phyloP scores from a whole-genome alignment of 92 coral and sea anemone species.

The Epizoanthus illoricatus region DNA sequence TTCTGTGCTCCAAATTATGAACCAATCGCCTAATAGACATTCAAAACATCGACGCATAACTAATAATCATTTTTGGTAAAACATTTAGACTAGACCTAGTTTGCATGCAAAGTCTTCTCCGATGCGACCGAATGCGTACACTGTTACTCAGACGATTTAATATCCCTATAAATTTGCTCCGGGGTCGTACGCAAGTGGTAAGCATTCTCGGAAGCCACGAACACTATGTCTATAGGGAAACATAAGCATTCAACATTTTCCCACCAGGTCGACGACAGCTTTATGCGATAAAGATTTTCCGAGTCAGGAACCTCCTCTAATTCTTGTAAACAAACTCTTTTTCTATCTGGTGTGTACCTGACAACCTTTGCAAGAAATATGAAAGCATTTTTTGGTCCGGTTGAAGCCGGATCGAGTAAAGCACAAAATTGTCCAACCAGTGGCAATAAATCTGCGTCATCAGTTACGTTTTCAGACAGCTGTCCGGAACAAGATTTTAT shows the following conservation, averaged over 20 bases:
- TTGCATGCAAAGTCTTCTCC: constrained; percentile 20
- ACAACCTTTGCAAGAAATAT: constrained; percentile 14
- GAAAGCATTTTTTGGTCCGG: constrained; percentile 21
- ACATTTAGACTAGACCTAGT: constrained; percentile 19
- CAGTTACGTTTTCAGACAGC: background rate
- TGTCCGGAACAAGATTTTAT: background rate
- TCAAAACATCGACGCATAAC: background rate
- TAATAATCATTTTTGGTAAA: constrained; percentile 16
- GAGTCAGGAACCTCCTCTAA: constrained; percentile 34
- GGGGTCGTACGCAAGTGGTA: constrained; percentile 26
- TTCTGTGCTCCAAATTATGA: too few species aligned
- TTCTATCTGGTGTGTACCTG: constrained; percentile 30
- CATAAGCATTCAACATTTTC: constrained; percentile 26
- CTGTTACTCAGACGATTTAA: constrained; percentile 7
- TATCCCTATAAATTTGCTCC: constrained; percentile 18
- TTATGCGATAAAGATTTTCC: constrained; percentile 18
- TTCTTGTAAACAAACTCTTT: constrained; percentile 23
- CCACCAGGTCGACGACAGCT: constrained; percentile 29
- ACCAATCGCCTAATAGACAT: too few species aligned
- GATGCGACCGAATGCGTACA: constrained; percentile 24
- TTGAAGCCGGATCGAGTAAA: constrained; percentile 34
- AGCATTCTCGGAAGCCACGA: constrained; percentile 20
- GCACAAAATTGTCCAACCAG: constrained; percentile 24
- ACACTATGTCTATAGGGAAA: constrained; percentile 35
- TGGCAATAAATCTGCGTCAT: constrained; percentile 27